Evolutionary conservation across 2,797 vertebrate species (phyloP).

Genomic region (Lithobates sylvaticus): DNA sequence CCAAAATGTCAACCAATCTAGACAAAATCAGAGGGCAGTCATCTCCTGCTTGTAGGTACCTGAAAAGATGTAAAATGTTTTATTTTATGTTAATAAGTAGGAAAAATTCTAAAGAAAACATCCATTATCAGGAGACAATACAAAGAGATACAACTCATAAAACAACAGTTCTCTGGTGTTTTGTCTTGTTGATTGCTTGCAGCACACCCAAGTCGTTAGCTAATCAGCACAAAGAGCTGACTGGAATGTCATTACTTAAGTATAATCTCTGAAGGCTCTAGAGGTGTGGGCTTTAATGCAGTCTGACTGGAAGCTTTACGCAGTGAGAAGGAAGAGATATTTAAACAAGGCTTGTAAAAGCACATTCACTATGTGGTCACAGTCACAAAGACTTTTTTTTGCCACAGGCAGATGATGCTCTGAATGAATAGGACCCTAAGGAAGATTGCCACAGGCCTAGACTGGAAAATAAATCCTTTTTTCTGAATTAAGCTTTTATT

Average conservation of each 20-base stretch:
- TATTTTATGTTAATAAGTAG: constrained; percentile 24
- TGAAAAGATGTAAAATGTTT: constrained; percentile 23
- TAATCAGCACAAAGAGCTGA: constrained; percentile 59
- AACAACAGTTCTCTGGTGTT: constrained; percentile 56
- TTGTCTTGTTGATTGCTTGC: constrained; percentile 54
- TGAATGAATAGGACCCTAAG: constrained; percentile 51
- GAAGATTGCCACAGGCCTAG: constrained; percentile 62
- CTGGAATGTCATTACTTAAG: constrained; percentile 62
- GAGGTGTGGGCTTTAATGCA: constrained; percentile 61
- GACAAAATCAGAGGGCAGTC: neutral
- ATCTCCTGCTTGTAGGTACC: neutral
- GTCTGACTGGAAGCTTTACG: constrained; percentile 54
- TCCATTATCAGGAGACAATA: constrained; percentile 55
- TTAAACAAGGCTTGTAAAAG: constrained; percentile 63
- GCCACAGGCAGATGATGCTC: constrained; percentile 56
- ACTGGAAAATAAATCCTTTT: constrained; percentile 57
- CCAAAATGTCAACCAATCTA: too few species aligned
- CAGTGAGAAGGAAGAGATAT: constrained; percentile 51
- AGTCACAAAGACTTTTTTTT: constrained; percentile 56
- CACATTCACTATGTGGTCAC: constrained; percentile 54
- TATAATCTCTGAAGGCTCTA: constrained; percentile 60
- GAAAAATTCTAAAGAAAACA: constrained; percentile 51
- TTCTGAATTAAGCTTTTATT: constrained; percentile 63
- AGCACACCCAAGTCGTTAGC: constrained; percentile 62
- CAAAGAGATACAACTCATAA: constrained; percentile 48